These are phyloP conservation scores for Stenodema calcarata DNA, from an alignment of 2,888 invertebrate species.

Conservation along the genomic window DNA sequence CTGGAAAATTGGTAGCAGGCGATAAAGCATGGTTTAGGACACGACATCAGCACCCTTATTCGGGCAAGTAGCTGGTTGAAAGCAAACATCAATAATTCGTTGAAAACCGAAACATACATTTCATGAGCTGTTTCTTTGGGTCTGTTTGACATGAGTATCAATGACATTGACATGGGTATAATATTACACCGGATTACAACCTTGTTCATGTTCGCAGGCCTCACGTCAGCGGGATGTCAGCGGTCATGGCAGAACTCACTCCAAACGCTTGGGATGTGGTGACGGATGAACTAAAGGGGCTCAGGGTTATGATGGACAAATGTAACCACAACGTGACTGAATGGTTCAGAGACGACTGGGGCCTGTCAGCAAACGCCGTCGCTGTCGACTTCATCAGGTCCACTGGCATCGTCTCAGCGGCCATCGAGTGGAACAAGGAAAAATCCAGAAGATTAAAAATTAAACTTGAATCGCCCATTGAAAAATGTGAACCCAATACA, in stretches of 20 bases:
- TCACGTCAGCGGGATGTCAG: slow-evolving; percentile 59
- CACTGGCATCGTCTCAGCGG: slow-evolving; percentile 58
- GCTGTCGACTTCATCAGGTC: slow-evolving; percentile 58
- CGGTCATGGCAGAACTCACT: slow-evolving; percentile 78
- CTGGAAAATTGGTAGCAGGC: no score
- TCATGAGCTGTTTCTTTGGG: no score
- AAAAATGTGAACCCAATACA: no score
- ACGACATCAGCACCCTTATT: no score
- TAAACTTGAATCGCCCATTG: no score
- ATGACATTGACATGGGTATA: no score
- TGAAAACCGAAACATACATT: no score
- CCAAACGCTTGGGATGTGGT: slow-evolving; percentile 70
- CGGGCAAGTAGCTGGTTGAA: no score
- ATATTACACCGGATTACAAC: no score
- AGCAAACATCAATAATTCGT: no score
- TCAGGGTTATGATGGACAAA: slow-evolving; percentile 70
- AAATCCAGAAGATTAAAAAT: slow-evolving; percentile 13
- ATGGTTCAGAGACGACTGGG: slow-evolving; percentile 73
- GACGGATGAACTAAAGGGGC: slow-evolving; percentile 60
- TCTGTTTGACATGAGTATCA: no score
- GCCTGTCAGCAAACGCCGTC: slow-evolving; percentile 64
- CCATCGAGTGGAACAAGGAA: slow-evolving; percentile 57
- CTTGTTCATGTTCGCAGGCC: not conserved
- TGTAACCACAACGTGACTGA: slow-evolving; percentile 74
- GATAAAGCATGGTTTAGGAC: no score